Base-by-base conservation (phyloP, 2,888 invertebrate genomes). In the Xestia ashworthii region DNA sequence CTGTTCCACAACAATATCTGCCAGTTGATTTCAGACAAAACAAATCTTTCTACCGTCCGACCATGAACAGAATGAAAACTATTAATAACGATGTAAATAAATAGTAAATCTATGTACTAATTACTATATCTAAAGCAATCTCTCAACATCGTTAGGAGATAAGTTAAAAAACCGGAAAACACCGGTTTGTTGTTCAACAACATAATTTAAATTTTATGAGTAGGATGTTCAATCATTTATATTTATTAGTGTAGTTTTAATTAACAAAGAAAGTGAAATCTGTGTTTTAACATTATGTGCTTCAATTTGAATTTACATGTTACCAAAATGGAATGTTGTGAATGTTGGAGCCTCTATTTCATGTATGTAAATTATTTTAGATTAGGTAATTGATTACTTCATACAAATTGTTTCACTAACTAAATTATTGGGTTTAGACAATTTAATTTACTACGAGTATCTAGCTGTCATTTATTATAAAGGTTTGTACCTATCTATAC, bases 281-380 rank as follows among this genome's bases (percentile, higher is more conserved):
- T n/a, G 19, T 53, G 25, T 25, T 16, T 60, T 46, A 62, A 46
- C 55, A 50, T 38, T 41, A 41, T 53, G 32, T 38, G 6, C 46
- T 41, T 58, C 3, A 62, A 44, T 48, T 55, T 67, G 16, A 41
- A 79, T 66, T 55, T 8, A 25, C 4, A 19, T 32, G 19, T 76
- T 32, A 82, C 46, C 5, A 79, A 62, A 71, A 53, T 64, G 80
- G 32, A 60, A 66, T 76, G 50, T 77, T 64, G n/a, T 74, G 48
- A 74, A 46, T 62, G 12, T 25, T 44, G 0, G 25, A n/a, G 32
- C 32, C 19, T 60, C 44, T 11, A 48, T 50, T 12, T n/a, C 48
- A 71, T 46, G 22, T 80, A 71, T 50, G 41, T 41, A 76, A 41
- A 67, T 67, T 46, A 55, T 79, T 70, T 58, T 14, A 48, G 41